Evolutionary conservation across 35 echinoderm and acorn worm species (phyloP).

Genomic region (Ptychodera flava): DNA sequence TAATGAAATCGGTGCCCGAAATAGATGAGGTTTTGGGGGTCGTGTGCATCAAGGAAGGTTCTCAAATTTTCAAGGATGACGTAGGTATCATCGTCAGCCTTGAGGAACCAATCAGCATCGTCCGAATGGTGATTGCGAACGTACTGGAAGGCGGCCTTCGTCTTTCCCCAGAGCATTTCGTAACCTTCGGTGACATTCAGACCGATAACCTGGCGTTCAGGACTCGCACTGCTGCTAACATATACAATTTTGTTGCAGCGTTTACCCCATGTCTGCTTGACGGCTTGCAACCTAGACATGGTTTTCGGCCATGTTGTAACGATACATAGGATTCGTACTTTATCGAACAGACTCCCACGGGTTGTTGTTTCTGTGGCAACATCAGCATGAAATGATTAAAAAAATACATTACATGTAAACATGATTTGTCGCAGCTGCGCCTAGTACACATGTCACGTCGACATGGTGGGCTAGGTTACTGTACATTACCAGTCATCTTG

Average conservation of each 20-base stretch:
- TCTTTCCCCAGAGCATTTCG: slow-evolving; percentile 55
- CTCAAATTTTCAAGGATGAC: slow-evolving; percentile 60
- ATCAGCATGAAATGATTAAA: too few relatives aligned
- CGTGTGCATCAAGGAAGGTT: slow-evolving; percentile 39
- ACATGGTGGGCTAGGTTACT: too few relatives aligned
- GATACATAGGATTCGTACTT: slow-evolving; percentile 46
- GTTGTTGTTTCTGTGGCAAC: too few relatives aligned
- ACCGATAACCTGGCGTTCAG: slow-evolving; percentile 20
- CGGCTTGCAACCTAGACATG: slow-evolving; percentile 21
- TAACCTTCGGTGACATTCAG: slow-evolving; percentile 46
- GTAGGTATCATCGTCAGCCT: too few relatives aligned
- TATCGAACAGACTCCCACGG: too few relatives aligned
- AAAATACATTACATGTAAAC: too few relatives aligned
- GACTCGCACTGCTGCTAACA: slow-evolving; percentile 17
- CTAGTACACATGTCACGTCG: too few relatives aligned
- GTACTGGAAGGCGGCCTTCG: slow-evolving; percentile 44
- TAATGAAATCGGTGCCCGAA: slow-evolving; percentile 41
- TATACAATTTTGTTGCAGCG: slow-evolving; percentile 53
- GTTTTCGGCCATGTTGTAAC: slow-evolving; percentile 50
- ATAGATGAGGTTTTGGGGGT: slow-evolving; percentile 18
- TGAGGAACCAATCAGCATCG: slow-evolving; percentile 58
- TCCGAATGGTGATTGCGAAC: slow-evolving; percentile 32
- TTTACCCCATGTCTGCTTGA: slow-evolving; percentile 45
- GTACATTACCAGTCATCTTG: too few relatives aligned
- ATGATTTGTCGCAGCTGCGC: too few relatives aligned